Evolutionary conservation across 2,888 invertebrate species (phyloP).

Genomic region (Lomographa bimaculata): DNA sequence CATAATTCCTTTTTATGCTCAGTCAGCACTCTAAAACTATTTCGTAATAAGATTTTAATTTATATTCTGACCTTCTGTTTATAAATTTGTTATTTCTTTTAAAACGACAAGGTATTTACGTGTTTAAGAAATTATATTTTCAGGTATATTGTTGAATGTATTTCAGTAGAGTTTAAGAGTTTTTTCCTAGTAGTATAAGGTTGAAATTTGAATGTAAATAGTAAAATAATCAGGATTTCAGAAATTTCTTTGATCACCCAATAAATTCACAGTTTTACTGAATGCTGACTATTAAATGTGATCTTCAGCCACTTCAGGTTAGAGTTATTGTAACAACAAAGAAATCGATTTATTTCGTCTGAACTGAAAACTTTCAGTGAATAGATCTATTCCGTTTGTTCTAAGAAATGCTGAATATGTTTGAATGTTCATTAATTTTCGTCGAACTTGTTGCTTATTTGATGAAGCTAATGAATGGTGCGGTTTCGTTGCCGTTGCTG

Average conservation of each 20-base stretch:
- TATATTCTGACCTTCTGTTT: too few species aligned
- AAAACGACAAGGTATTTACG: too few species aligned
- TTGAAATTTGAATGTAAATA: background rate
- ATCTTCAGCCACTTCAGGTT: constrained; percentile 24
- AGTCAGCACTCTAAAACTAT: too few species aligned
- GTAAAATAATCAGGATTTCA: constrained; percentile 2
- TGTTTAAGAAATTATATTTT: too few species aligned
- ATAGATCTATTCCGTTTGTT: constrained; percentile 12
- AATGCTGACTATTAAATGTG: constrained; percentile 20
- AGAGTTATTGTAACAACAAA: constrained; percentile 32
- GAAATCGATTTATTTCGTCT: constrained; percentile 16
- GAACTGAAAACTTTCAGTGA: background rate
- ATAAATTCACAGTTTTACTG: constrained; percentile 28
- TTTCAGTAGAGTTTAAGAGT: too few species aligned
- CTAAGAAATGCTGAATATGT: constrained; percentile 11
- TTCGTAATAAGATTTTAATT: too few species aligned
- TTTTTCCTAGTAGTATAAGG: background rate
- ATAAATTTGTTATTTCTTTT: too few species aligned
- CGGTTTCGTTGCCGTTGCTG: background rate
- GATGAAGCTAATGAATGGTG: background rate
- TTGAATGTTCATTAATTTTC: constrained; percentile 1
- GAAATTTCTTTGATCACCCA: constrained; percentile 32
- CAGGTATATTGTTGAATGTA: too few species aligned
- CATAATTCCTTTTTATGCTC: too few species aligned
- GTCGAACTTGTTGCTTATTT: constrained; percentile 1